Base-by-base conservation (phyloP, 2,113 vertebrate species). In the Machaerirhynchus nigripectus region DNA sequence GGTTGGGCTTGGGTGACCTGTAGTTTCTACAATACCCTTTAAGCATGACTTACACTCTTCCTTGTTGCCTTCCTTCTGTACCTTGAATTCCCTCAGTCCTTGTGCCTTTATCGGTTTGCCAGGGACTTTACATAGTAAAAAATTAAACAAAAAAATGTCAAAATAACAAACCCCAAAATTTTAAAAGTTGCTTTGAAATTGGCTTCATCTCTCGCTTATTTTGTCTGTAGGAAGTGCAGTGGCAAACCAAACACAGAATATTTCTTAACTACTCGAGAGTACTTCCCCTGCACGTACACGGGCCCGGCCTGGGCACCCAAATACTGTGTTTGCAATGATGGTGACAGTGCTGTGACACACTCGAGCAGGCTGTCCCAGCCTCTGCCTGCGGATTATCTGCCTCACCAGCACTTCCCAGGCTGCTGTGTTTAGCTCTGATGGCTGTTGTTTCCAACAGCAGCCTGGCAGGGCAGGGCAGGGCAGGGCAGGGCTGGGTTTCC, bases 271-370 rank as follows among this genome's bases (percentile, higher is more conserved):
- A 35, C 26, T 56, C 12, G 8, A 16, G 27, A 79, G 10, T 14
- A 8, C 20, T 63, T 84, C 26, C 55, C 84, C 6, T 28, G 69
- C 47, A 9, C 12, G 7, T 3, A 1, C 40, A 26, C 5, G 4
- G 1, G 87, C 46, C 63, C 63, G 7, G 39, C 14, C 67, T 28
- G 61, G 47, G 70, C 82, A 26, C 1, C 15, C 46, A 35, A 4
- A 56, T 19, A 2, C 11, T 3, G 3, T 16, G 5, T 26, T 79
- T 52, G 2, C 16, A 10, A 16, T 7, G 55, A 28, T 17, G 73
- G 73, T 69, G n/a, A 1, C 9, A 64, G 57, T 2, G 31, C 79
- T 27, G 2, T 4, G 87, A 22, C 27, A 30, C 0, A 0, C 69
- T 27, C 3, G 4, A 14, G 69, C 11, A 8, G 69, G 7, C 60